Evolutionary conservation across 2,797 vertebrate species (phyloP), one percentile per base, ranked within the genome.

Genomic region (Sebastes itinus): DNA sequence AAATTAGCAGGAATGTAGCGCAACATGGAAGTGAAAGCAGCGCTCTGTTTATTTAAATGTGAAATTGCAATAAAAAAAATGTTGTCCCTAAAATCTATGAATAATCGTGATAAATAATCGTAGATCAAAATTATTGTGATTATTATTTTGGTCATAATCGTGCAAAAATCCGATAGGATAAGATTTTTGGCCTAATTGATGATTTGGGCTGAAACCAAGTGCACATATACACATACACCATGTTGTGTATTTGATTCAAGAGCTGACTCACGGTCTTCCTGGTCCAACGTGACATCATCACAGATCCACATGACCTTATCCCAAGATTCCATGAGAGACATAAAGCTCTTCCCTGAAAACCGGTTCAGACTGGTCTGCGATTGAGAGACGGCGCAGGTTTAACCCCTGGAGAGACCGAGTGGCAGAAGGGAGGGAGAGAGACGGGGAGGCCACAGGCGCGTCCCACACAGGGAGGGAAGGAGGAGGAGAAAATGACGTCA

Each of bases 331-430:
- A 94, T 92, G 85, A 93, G 95, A 96, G 91, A 96, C 94, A 96
- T 96, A 96, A 97, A 97, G 95, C 92, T 94, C 94, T 96, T 96
- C 96, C 96, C 95, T 92, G 94, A 96, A 96, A 98, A 97, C 97
- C 94, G 94, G 97, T 96, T 96, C 94, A 93, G 97, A 97, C 97
- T 95, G 96, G 97, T 96, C 89, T 93, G 66, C 84, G 87, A 93
- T 95, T 93, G 93, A 95, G 92, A 85, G 87, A 93, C 81, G 92
- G 93, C 92, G 93, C 94, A 93, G 95, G 95, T 95, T 96, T 96
- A 96, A 97, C 96, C 96, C 96, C 91, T 94, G 83, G 91, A 75
- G 93, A 94, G 93, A 91, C 93, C 59, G 82, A 81, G 69, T 85
- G 88, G 88, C 81, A 90, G 87, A 66, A 74, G 64, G 46, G 83